Conservation (phyloP, 2,113 vertebrate genomes). For the Chamaetylas fuelleborni region DNA sequence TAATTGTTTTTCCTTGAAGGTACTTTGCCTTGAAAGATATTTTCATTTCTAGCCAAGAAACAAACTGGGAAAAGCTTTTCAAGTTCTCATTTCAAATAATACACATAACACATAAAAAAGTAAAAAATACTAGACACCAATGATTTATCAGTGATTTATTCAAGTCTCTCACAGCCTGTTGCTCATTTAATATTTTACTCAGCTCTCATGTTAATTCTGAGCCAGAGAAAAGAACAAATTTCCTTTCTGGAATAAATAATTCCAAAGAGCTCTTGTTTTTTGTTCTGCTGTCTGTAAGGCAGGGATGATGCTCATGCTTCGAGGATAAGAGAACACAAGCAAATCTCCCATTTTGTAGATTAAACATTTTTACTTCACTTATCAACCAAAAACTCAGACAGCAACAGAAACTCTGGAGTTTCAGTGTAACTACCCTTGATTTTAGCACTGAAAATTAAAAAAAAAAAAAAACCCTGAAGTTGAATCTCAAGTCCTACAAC, state of each 20-base stretch:
- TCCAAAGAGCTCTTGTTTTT: neutral
- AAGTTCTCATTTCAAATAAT: neutral
- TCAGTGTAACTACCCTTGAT: neutral
- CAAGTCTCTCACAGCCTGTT: neutral
- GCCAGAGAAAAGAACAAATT: neutral
- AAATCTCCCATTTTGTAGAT: neutral
- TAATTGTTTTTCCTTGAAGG: neutral
- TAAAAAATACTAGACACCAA: neutral
- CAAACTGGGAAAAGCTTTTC: neutral
- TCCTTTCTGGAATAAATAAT: neutral
- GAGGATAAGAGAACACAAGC: neutral
- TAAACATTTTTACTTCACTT: neutral
- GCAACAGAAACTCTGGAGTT: neutral
- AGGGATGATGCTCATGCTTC: neutral
- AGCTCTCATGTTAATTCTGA: neutral
- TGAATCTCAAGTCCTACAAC: neutral
- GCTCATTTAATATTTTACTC: neutral
- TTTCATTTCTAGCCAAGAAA: neutral
- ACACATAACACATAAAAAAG: rapidly evolving
- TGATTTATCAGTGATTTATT: neutral
- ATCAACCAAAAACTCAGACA: neutral
- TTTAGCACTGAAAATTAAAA: neutral
- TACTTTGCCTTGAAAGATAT: neutral
- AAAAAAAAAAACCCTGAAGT: neutral
- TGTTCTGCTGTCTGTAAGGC: neutral